Evolutionary conservation across 2,113 vertebrate genomes (phyloP).

Genomic region (Lasiurus cinereus): DNA sequence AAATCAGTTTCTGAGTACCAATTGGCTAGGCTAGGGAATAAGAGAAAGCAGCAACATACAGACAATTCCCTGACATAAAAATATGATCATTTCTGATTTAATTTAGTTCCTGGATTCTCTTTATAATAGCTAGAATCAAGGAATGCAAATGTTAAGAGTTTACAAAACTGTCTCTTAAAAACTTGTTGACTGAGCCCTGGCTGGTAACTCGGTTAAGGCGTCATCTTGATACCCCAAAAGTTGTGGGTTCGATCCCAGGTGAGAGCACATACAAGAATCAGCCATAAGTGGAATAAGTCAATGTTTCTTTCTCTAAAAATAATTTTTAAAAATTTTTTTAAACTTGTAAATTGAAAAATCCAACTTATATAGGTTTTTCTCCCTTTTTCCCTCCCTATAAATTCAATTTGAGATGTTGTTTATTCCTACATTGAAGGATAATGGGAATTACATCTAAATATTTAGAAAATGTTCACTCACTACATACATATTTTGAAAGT

Average conservation of each 20-base stretch:
- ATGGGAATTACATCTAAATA: conserved; percentile 7
- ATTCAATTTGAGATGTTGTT: background rate
- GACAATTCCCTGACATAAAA: background rate
- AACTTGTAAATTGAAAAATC: background rate
- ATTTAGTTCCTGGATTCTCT: conserved; percentile 2
- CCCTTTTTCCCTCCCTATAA: background rate
- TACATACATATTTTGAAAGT: conserved; percentile 29
- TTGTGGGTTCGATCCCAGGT: too few species aligned
- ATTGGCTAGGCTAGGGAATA: conserved; percentile 55
- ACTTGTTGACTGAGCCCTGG: background rate
- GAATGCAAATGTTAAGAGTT: background rate
- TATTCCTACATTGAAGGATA: background rate
- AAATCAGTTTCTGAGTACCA: conserved; percentile 64
- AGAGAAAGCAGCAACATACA: conserved; percentile 21
- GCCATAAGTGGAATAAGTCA: background rate
- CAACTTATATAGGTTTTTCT: background rate
- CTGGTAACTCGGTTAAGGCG: background rate
- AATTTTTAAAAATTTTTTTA: background rate
- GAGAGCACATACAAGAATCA: background rate
- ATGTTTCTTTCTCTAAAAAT: background rate
- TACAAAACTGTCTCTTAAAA: conserved; percentile 13
- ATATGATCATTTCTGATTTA: conserved; percentile 35
- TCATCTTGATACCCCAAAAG: too few species aligned
- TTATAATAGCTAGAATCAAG: background rate
- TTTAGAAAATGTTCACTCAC: background rate